These are phyloP conservation scores for Bolinopsis microptera DNA, from an alignment of 37 sponge, comb jelly and placozoan species.

Conservation along the genomic window DNA sequence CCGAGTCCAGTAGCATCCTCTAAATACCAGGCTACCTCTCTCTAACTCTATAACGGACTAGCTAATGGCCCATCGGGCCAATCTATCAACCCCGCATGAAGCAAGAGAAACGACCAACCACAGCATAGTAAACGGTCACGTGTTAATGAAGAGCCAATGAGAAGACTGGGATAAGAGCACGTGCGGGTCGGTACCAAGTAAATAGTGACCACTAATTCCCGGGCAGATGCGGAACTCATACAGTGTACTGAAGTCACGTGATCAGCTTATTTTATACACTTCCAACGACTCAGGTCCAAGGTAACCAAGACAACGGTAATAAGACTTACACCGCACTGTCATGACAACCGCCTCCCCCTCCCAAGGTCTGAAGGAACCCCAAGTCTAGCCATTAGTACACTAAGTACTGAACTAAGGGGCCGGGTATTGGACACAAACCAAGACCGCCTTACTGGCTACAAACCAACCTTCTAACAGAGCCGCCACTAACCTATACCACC, in stretches of 20 bases:
- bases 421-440: too few relatives aligned
- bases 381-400: too few relatives aligned
- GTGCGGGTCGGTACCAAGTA: neutral
- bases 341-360: neutral
- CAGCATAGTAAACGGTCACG: neutral
- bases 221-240: constrained; percentile 31
- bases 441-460: too few relatives aligned
- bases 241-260: neutral
- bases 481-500: too few relatives aligned
- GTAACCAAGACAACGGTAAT: neutral
- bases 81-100: neutral
- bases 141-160: neutral
- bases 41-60: neutral
- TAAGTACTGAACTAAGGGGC: too few relatives aligned
- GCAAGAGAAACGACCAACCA: neutral
- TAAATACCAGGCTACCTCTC: neutral
- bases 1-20: neutral
- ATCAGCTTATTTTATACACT: neutral
- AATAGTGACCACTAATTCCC: constrained; percentile 23
- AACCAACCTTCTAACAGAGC: too few relatives aligned
- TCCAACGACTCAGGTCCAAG: neutral
- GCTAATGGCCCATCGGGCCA: neutral
- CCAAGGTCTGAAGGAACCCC: too few relatives aligned
- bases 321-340: neutral
- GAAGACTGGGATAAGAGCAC: neutral